Conservation (phyloP, 1,140 invertebrate genomes). For the Neodiprion lecontei region DNA sequence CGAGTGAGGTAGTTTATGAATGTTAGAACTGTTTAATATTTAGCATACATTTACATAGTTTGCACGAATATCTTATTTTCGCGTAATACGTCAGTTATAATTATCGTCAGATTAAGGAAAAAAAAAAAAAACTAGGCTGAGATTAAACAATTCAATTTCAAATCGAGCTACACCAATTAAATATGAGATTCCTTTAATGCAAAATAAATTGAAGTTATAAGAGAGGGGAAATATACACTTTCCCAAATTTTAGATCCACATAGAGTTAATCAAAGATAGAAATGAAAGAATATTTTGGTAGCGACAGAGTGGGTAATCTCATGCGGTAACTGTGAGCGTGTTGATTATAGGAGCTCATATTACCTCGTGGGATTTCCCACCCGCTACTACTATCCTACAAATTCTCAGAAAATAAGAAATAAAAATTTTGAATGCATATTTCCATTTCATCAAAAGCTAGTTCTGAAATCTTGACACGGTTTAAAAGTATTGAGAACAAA, state of each 20-base stretch:
- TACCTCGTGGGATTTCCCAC: slow-evolving; percentile 78
- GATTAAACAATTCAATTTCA: no score
- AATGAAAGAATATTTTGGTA: slow-evolving; percentile 43
- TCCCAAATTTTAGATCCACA: background rate
- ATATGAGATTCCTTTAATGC: no score
- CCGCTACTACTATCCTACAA: slow-evolving; percentile 57
- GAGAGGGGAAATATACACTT: no score
- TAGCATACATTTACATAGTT: no score
- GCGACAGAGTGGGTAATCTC: slow-evolving; percentile 77
- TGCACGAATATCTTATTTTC: no score
- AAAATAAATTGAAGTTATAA: no score
- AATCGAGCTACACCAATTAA: no score
- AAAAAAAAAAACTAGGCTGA: no score
- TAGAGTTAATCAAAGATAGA: background rate
- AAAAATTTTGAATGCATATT: slow-evolving; percentile 27
- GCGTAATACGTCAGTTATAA: no score
- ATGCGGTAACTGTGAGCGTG: slow-evolving; percentile 89
- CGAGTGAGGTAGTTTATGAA: no score
- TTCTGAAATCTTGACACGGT: slow-evolving; percentile 51
- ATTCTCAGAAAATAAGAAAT: slow-evolving; percentile 21
- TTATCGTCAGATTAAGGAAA: no score
- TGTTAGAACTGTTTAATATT: no score
- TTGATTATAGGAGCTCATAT: slow-evolving; percentile 68
- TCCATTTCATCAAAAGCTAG: slow-evolving; percentile 35
- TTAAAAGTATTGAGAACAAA: slow-evolving; percentile 17